A percentile compares a stretch with the other conserved stretches of the same genome.
Evolutionary conservation across 1,140 invertebrate genomes (phyloP).

Genomic region (Tribolium castaneum): DNA sequence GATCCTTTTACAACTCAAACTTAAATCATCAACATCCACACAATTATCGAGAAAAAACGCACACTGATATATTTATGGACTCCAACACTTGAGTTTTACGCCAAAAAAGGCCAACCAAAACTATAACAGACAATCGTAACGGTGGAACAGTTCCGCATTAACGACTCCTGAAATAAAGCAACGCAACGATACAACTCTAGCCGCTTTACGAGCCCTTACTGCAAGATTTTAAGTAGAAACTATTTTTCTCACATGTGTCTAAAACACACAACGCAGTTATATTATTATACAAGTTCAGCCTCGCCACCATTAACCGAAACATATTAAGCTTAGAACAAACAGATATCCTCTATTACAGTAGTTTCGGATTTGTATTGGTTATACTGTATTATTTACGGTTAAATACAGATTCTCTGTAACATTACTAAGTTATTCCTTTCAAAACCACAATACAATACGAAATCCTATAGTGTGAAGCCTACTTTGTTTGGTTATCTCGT

Average conservation of each 20-base stretch:
- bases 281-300: constrained; percentile 3
- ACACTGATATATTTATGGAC: constrained; percentile 4
- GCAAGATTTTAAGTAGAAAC: not conserved
- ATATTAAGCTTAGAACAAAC: constrained; percentile 18
- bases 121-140: constrained; percentile 27
- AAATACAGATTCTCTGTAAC: constrained; percentile 26
- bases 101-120: not conserved
- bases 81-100: not conserved
- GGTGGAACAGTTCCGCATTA: constrained; percentile 3
- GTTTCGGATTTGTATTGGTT: constrained; percentile 26
- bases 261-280: not conserved
- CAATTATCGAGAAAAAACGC: constrained; percentile 10
- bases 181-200: not conserved
- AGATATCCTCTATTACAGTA: constrained; percentile 9
- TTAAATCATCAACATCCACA: constrained; percentile 17
- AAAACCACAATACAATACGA: constrained; percentile 11
- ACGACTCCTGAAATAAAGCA: constrained; percentile 16
- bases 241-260: not conserved
- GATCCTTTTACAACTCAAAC: constrained; percentile 22
- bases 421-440: constrained; percentile 29
- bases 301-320: constrained; percentile 5
- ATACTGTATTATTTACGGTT: constrained; percentile 22
- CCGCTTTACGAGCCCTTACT: not conserved
- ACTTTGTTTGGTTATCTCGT: constrained; percentile 5
- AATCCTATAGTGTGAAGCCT: constrained; percentile 7